phyloP scores from a whole-genome alignment of 2,113 vertebrate genomes.

The Stictonetta naevosa region DNA sequence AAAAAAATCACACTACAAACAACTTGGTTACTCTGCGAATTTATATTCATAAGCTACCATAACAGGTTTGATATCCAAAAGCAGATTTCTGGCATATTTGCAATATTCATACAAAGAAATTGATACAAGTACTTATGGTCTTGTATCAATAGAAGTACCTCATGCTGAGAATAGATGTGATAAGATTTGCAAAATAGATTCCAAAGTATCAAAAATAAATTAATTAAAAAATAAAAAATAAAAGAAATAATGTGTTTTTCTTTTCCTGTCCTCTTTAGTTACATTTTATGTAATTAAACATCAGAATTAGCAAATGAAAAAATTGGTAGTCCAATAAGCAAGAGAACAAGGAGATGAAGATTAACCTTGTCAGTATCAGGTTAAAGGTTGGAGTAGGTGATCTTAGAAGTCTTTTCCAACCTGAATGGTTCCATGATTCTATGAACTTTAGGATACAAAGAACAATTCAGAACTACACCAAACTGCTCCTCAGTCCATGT shows the following conservation, averaged over 20 bases:
- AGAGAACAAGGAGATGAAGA: not conserved
- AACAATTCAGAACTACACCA: not conserved
- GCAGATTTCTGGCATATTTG: not conserved
- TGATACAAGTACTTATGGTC: not conserved
- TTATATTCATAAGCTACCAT: not conserved
- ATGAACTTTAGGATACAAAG: not conserved
- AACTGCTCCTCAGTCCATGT: fast-evolving
- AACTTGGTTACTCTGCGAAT: not conserved
- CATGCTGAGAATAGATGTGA: not conserved
- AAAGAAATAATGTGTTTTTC: not conserved
- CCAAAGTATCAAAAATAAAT: not conserved
- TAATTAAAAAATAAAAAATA: not conserved
- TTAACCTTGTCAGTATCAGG: not conserved
- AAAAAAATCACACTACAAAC: not conserved
- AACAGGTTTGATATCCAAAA: not conserved
- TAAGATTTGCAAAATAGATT: not conserved
- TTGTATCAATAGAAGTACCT: not conserved
- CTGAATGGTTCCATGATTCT: too few species aligned
- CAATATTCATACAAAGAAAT: not conserved
- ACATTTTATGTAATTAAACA: not conserved
- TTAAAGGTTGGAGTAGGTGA: too few species aligned
- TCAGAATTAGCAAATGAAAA: not conserved
- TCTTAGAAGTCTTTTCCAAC: too few species aligned
- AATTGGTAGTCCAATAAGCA: not conserved
- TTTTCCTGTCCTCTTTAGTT: not conserved